These are phyloP conservation scores for Tiphia femorata DNA, from an alignment of 2,888 invertebrate genomes.

Conservation along the genomic window DNA sequence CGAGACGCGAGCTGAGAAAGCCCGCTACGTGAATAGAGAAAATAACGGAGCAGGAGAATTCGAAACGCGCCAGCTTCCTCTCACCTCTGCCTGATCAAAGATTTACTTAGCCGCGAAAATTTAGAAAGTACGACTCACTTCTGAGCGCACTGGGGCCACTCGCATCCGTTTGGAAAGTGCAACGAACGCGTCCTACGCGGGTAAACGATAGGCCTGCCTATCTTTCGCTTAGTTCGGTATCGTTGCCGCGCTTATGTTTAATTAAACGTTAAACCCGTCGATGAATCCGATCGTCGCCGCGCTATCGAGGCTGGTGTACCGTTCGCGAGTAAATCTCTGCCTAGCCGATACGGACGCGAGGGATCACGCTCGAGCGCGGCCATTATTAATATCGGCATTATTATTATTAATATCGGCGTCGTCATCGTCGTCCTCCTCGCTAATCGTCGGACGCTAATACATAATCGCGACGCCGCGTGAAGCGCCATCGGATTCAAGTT, in stretches of 20 bases:
- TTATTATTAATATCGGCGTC: neutral
- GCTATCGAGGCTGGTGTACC: neutral
- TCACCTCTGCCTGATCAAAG: too few relatives aligned
- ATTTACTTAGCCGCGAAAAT: too few relatives aligned
- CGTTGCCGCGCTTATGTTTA: neutral
- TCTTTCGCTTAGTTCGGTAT: neutral
- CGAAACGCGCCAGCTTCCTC: too few relatives aligned
- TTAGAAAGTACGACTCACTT: too few relatives aligned
- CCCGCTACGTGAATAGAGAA: too few relatives aligned
- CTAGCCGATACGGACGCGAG: conserved; percentile 2
- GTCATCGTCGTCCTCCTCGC: neutral
- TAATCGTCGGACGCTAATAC: neutral
- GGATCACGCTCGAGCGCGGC: conserved; percentile 1
- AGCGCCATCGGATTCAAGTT: neutral
- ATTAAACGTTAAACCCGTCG: conserved; percentile 1
- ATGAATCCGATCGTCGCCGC: neutral
- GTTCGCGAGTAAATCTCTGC: neutral
- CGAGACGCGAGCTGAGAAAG: too few relatives aligned
- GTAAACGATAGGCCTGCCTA: too few relatives aligned
- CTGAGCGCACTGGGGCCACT: too few relatives aligned
- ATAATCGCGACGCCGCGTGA: neutral
- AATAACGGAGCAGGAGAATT: neutral
- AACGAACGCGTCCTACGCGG: too few relatives aligned
- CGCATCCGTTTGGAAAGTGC: too few relatives aligned
- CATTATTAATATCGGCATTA: too few relatives aligned